Evolutionary conservation across 2,797 vertebrate genomes (phyloP).

Genomic region (Rhabdophis nuchalis): DNA sequence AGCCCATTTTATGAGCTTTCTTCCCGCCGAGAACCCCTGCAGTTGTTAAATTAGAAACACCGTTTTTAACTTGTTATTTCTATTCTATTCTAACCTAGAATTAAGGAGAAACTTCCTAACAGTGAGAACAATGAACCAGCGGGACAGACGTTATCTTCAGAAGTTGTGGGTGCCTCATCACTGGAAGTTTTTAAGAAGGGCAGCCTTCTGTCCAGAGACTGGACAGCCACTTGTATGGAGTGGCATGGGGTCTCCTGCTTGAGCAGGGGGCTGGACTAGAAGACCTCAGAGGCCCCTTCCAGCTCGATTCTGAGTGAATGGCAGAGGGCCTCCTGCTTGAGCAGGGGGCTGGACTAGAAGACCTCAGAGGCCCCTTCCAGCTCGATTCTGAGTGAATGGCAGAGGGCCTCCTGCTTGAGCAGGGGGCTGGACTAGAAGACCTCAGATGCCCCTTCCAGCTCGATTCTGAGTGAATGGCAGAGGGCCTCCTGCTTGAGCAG

Average conservation of each 20-base stretch:
- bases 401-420: not conserved
- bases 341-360: not conserved
- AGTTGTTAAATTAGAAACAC: too few species aligned
- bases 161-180: too few species aligned
- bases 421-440: not conserved
- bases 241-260: not conserved
- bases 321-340: not conserved
- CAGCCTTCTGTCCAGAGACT: too few species aligned
- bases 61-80: too few species aligned
- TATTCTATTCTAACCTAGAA: not conserved
- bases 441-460: not conserved
- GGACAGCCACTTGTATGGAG: too few species aligned
- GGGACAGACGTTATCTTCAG: too few species aligned
- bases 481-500: not conserved
- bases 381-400: not conserved
- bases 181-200: too few species aligned
- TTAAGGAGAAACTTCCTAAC: not conserved
- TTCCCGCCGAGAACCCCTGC: too few species aligned
- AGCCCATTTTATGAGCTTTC: too few species aligned
- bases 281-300: not conserved
- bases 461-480: not conserved
- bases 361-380: not conserved
- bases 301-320: not conserved
- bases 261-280: not conserved
- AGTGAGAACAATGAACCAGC: too few species aligned